A percentile compares a stretch with the other conserved stretches of the same genome.
Evolutionary conservation across 2,113 vertebrate genomes (phyloP).

Genomic region (Sylvia atricapilla): DNA sequence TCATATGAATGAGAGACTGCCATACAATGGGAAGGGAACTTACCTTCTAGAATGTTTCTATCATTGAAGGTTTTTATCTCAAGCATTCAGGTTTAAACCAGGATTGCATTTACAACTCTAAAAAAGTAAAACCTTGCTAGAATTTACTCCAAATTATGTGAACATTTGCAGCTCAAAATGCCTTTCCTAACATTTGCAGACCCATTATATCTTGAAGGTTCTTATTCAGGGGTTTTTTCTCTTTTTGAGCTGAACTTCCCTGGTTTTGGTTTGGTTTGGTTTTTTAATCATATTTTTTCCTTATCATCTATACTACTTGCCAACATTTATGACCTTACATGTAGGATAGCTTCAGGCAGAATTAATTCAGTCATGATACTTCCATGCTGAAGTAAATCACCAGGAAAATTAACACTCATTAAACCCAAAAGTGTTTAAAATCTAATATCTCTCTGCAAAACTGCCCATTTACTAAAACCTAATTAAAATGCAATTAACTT

Average conservation of each 20-base stretch:
- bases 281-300: not conserved
- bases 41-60: not conserved
- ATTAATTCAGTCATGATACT: not conserved
- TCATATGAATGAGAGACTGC: not conserved
- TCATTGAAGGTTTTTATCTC: not conserved
- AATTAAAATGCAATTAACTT: conserved; percentile 27
- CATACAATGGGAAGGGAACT: not conserved
- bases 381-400: not conserved
- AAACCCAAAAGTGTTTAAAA: conserved; percentile 35
- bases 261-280: not conserved
- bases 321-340: conserved; percentile 10
- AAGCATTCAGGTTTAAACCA: not conserved
- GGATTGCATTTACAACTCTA: not conserved
- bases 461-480: not conserved
- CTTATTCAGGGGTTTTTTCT: not conserved
- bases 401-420: conserved; percentile 31
- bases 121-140: not conserved
- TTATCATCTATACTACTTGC: not conserved
- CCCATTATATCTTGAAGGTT: not conserved
- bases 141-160: not conserved
- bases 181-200: not conserved
- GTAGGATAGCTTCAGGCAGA: not conserved
- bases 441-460: not conserved
- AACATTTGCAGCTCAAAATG: not conserved
- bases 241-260: not conserved